Percentiles rank a stretch among this genome's conserved stretches.
Conservation (phyloP, 2,888 invertebrate genomes). For the Synanthedon andrenaeformis region DNA sequence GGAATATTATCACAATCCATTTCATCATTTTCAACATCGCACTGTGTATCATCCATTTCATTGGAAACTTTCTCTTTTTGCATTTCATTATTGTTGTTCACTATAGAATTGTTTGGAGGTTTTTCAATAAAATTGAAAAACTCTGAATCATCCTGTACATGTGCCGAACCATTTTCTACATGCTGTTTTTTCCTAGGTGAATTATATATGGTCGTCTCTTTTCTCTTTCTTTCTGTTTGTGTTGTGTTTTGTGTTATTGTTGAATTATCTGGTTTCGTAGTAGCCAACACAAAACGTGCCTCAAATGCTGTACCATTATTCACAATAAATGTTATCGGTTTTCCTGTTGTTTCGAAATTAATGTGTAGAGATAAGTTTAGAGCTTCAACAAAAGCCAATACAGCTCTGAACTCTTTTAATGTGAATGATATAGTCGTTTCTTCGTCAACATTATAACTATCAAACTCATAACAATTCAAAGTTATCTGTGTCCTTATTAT, state of each 20-base stretch:
- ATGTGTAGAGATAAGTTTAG: slow-evolving; percentile 76
- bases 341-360: slow-evolving; percentile 82
- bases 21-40: slow-evolving; percentile 15
- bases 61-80: slow-evolving; percentile 8
- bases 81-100: slow-evolving; percentile 9
- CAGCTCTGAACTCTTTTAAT: slow-evolving; percentile 84
- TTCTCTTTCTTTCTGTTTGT: slow-evolving; percentile 32
- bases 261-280: slow-evolving; percentile 72
- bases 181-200: slow-evolving; percentile 49
- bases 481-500: slow-evolving; percentile 83
- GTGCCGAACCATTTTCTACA: slow-evolving; percentile 35
- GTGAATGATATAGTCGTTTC: slow-evolving; percentile 86
- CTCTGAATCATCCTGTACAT: slow-evolving; percentile 61
- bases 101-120: slow-evolving; percentile 28
- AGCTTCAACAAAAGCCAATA: slow-evolving; percentile 83
- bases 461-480: slow-evolving; percentile 80
- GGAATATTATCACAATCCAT: slow-evolving; percentile 65
- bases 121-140: slow-evolving; percentile 60
- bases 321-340: slow-evolving; percentile 81
- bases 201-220: slow-evolving; percentile 21
- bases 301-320: slow-evolving; percentile 81
- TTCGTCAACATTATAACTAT: slow-evolving; percentile 71
- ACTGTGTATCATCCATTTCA: slow-evolving; percentile 10
- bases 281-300: slow-evolving; percentile 84
- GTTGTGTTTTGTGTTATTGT: slow-evolving; percentile 50